Percentiles rank a stretch among this genome's conserved stretches.
Evolutionary conservation across 2,113 vertebrate species (phyloP).

Genomic region (Parus major): DNA sequence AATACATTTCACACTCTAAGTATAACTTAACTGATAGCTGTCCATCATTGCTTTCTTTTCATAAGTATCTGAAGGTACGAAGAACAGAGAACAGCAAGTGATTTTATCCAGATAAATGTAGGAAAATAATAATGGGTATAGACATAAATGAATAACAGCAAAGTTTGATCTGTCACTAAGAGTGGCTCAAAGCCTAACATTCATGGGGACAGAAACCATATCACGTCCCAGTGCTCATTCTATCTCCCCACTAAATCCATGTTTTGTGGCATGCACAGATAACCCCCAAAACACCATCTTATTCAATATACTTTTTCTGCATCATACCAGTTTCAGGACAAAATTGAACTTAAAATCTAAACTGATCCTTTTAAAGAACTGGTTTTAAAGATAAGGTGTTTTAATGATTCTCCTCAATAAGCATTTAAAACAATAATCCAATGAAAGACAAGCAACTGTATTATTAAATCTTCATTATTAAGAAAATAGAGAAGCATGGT

Average conservation of each 20-base stretch:
- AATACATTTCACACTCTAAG: neutral
- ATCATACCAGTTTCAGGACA: neutral
- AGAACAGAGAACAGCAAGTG: neutral
- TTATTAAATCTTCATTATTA: neutral
- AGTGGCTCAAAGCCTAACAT: neutral
- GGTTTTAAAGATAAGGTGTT: neutral
- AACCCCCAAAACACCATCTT: neutral
- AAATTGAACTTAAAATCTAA: neutral
- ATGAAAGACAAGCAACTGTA: neutral
- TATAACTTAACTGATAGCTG: neutral
- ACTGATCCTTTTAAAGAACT: neutral
- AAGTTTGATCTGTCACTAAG: neutral
- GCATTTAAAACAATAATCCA: neutral
- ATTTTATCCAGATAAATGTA: neutral
- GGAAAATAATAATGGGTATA: neutral
- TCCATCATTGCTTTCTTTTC: neutral
- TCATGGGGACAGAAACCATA: neutral
- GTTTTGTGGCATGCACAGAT: neutral
- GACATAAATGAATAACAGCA: neutral
- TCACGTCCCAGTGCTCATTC: rapidly evolving
- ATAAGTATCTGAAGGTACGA: neutral
- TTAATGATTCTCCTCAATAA: neutral
- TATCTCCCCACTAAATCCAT: neutral
- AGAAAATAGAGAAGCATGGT: neutral
- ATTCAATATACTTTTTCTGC: neutral